These are phyloP conservation scores for Prionace glauca DNA, from an alignment of 2,797 vertebrate genomes.

Conservation along the genomic window DNA sequence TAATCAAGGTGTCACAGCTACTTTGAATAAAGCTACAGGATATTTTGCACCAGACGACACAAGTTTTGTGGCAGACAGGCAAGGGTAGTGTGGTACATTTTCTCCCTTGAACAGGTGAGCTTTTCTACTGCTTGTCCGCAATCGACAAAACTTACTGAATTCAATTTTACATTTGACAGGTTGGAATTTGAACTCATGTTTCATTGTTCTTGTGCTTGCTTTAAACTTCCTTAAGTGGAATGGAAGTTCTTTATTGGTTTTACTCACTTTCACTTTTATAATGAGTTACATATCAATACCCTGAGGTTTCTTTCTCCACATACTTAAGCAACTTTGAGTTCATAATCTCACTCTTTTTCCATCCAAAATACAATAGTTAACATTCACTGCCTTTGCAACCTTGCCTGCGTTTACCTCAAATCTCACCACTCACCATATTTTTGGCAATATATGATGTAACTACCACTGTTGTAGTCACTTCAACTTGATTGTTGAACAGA, in stretches of 20 bases:
- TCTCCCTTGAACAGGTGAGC: background rate
- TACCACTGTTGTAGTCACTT: background rate
- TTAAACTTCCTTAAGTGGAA: background rate
- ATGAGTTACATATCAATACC: background rate
- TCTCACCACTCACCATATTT: background rate
- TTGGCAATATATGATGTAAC: background rate
- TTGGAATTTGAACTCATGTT: background rate
- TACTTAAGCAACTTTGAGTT: background rate
- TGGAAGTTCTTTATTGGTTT: background rate
- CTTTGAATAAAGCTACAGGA: background rate
- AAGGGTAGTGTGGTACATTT: too few species aligned
- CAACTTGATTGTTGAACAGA: background rate
- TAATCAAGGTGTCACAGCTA: background rate
- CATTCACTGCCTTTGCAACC: background rate
- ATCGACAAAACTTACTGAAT: background rate
- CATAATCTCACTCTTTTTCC: background rate
- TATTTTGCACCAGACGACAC: background rate
- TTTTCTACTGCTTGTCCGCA: background rate
- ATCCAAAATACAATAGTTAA: background rate
- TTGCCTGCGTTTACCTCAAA: background rate
- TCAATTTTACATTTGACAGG: background rate
- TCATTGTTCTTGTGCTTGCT: background rate
- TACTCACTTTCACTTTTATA: background rate
- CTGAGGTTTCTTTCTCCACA: background rate
- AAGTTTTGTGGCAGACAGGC: background rate